These are phyloP conservation scores for Malurus splendens DNA, from an alignment of 2,797 vertebrate genomes.

Conservation along the genomic window DNA sequence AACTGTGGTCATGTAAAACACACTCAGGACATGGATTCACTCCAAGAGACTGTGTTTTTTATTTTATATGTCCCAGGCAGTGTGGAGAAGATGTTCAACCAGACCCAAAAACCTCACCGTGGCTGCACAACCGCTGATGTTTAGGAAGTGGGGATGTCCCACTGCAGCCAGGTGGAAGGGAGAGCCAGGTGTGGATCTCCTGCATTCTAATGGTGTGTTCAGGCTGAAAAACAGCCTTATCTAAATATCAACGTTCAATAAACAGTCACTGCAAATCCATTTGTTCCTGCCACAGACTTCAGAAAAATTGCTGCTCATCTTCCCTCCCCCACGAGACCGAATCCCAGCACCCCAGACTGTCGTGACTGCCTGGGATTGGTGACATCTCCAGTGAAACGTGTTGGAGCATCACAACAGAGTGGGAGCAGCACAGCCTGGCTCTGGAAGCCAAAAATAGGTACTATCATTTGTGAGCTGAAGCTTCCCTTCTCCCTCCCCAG, in stretches of 20 bases:
- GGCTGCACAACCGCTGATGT: not conserved
- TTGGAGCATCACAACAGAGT: conserved; percentile 6
- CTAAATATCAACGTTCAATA: not conserved
- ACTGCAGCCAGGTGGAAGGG: not conserved
- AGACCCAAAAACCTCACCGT: not conserved
- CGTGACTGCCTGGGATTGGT: not conserved
- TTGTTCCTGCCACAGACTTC: not conserved
- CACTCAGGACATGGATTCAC: not conserved
- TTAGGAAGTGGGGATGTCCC: not conserved
- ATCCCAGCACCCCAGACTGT: conserved; percentile 1
- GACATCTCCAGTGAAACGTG: conserved; percentile 21
- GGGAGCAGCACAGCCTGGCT: conserved; percentile 24
- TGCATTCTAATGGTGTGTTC: not conserved
- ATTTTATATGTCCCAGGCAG: not conserved
- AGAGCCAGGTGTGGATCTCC: not conserved
- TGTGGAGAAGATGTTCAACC: not conserved
- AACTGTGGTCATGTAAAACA: not conserved
- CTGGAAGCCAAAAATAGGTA: conserved; percentile 49
- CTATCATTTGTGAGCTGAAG: conserved; percentile 45
- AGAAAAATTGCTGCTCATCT: not conserved
- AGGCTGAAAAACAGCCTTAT: not conserved
- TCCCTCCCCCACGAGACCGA: not conserved
- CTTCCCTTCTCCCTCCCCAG: conserved; percentile 32
- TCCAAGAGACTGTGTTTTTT: not conserved
- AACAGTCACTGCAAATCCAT: not conserved